These are phyloP conservation scores for Heterodera filipjevi DNA, from an alignment of 2,888 invertebrate genomes.

Conservation along the genomic window DNA sequence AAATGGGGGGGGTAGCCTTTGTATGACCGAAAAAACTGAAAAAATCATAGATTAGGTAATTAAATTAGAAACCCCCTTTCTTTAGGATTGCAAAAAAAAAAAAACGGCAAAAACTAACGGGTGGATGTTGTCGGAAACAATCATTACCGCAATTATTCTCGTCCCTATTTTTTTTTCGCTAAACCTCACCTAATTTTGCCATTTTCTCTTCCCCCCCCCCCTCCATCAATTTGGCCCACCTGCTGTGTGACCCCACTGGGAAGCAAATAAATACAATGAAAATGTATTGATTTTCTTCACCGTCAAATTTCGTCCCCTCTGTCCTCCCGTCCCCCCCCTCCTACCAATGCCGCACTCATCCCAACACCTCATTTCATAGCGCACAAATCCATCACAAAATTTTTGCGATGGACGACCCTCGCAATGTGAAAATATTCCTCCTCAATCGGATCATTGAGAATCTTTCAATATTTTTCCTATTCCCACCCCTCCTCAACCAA, in stretches of 20 bases:
- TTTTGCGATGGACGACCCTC: not conserved
- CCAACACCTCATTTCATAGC: not conserved
- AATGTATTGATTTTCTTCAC: slow-evolving; percentile 2
- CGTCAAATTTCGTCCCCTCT: not conserved
- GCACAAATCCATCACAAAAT: slow-evolving; percentile 9
- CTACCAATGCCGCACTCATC: not conserved
- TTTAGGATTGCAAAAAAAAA: no score
- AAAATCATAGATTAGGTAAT: no score
- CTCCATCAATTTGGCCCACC: not conserved
- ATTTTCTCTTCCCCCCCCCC: not conserved
- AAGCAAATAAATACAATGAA: not conserved
- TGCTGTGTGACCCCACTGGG: not conserved
- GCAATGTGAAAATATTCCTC: not conserved
- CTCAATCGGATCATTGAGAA: not conserved
- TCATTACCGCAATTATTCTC: not conserved
- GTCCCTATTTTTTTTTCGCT: not conserved
- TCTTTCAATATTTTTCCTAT: not conserved
- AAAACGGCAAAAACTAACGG: no score
- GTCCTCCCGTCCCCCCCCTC: not conserved
- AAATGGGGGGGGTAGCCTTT: no score
- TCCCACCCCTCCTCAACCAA: not conserved
- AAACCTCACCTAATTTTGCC: not conserved
- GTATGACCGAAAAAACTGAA: no score
- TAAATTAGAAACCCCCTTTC: no score
- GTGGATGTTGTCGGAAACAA: no score